Percentiles rank a stretch among this genome's conserved stretches.
phyloP scores from a whole-genome alignment of 2,797 vertebrate species.

The Dromococcyx pavoninus region DNA sequence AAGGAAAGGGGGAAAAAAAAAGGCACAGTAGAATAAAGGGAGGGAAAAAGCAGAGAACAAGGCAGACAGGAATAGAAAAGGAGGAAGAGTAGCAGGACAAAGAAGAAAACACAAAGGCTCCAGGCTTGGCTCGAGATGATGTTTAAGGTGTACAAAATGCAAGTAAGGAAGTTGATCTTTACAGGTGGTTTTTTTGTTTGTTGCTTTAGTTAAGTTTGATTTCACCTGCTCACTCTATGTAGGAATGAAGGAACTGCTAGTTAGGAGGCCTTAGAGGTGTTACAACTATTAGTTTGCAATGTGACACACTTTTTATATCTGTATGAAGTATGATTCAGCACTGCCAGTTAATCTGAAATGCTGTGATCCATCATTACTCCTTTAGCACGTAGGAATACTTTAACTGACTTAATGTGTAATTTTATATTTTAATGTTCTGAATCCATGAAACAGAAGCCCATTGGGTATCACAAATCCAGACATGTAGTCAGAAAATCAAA shows the following conservation, averaged over 20 bases:
- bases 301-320: background rate
- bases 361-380: accelerated
- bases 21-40: too few species aligned
- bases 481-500: background rate
- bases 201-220: background rate
- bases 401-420: background rate
- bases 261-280: background rate
- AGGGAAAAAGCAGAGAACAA: too few species aligned
- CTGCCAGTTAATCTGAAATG: background rate
- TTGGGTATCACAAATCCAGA: background rate
- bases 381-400: background rate
- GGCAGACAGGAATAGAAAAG: too few species aligned
- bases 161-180: too few species aligned
- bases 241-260: background rate
- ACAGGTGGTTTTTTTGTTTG: background rate
- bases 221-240: background rate
- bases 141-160: too few species aligned
- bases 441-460: background rate
- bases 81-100: too few species aligned
- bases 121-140: too few species aligned
- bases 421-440: background rate
- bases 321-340: background rate
- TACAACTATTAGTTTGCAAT: background rate
- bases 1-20: too few species aligned
- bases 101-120: too few species aligned